These are phyloP conservation scores for Phaethon lepturus DNA, from an alignment of 2,113 vertebrate genomes.

Conservation along the genomic window DNA sequence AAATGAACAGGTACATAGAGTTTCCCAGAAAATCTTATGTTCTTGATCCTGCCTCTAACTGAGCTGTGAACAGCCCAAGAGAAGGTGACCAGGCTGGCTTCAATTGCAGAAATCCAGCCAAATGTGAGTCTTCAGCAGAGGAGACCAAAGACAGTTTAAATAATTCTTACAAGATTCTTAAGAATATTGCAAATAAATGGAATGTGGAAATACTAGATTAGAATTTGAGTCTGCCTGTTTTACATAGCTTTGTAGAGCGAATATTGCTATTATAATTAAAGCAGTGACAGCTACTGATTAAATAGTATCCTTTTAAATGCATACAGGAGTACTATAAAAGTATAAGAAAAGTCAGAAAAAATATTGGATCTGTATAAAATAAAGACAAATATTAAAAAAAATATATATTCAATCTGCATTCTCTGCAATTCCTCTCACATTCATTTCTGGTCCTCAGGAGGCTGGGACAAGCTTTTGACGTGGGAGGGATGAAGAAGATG, in stretches of 20 bases:
- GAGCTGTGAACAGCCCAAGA: neutral
- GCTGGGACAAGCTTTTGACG: neutral
- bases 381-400: neutral
- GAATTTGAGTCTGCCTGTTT: neutral
- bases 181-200: neutral
- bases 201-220: neutral
- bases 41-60: neutral
- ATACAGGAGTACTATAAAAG: neutral
- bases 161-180: neutral
- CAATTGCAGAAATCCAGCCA: neutral
- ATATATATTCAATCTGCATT: neutral
- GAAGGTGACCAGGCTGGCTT: neutral
- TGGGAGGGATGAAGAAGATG: neutral
- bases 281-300: neutral
- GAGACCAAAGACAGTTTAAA: neutral
- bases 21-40: neutral
- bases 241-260: neutral
- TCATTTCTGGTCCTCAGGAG: neutral
- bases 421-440: neutral
- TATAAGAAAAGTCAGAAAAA: neutral
- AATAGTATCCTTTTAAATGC: neutral
- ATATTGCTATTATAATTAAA: conserved; percentile 22
- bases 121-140: neutral
- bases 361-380: neutral
- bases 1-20: neutral